Conservation (phyloP, 37 sponge, comb jelly and placozoan species). For the Diacarnus erythraeanus region DNA sequence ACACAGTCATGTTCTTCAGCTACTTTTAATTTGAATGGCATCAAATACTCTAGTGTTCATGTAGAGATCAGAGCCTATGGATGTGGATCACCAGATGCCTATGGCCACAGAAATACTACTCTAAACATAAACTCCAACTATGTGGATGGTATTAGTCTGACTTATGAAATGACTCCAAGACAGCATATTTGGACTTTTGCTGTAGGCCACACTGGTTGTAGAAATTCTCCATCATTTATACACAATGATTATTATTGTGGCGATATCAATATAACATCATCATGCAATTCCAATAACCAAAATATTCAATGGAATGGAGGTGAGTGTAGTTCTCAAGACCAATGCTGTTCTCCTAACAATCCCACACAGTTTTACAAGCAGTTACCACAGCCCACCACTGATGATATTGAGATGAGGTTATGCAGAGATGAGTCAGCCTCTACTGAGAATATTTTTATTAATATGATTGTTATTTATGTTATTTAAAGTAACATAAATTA, state of each 20-base stretch:
- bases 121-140: conserved; percentile 7
- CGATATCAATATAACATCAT: too few relatives aligned
- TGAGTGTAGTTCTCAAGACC: too few relatives aligned
- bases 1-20: conserved; percentile 25
- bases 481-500: not conserved
- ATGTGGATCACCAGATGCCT: conserved; percentile 15
- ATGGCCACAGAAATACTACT: not conserved
- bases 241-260: too few relatives aligned
- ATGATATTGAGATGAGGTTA: conserved; percentile 44
- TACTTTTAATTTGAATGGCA: conserved; percentile 3
- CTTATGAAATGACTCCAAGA: not conserved
- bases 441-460: conserved; percentile 26
- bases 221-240: too few relatives aligned
- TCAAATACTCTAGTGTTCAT: conserved; percentile 48
- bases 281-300: too few relatives aligned
- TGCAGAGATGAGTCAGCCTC: conserved; percentile 5
- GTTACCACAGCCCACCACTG: conserved; percentile 1
- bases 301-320: too few relatives aligned
- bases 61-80: conserved; percentile 57
- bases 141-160: conserved; percentile 40
- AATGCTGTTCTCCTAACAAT: not conserved
- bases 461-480: conserved; percentile 24
- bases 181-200: conserved; percentile 39
- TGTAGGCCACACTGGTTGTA: not conserved
- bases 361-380: conserved; percentile 37